Base-by-base conservation (phyloP, 2,113 vertebrate species). In the Gasterosteus aculeatus region DNA sequence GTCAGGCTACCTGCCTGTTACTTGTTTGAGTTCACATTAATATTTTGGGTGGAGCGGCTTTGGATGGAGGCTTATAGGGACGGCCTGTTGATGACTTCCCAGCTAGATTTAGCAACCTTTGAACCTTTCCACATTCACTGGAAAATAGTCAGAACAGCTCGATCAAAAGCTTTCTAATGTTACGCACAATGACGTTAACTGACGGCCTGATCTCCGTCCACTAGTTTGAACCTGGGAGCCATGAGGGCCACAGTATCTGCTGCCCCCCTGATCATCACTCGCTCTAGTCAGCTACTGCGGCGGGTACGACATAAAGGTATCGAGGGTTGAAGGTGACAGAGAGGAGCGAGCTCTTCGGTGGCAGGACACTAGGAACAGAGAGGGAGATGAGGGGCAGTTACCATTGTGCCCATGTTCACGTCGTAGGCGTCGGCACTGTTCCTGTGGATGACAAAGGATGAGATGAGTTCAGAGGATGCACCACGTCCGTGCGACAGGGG, bases 371-470 rank as follows among this genome's bases (percentile, higher is more conserved):
- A 18, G 5, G 42, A 9, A 61, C 10, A 64, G 53, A 67, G 38
- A 66, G 57, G 8, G 38, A 38, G 26, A 42, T 14, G 4, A 38
- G 65, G 57, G 61, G 58, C 5, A 15, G 44, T 73, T 78, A 91
- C 91, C 88, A 0, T 63, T 9, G 44, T 7, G 38, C 51, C 18
- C 39, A 35, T 11, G 8, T n/a, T 91, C 51, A 91, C 69, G 0
- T 87, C 73, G n/a, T 92, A 92, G 0, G 69, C 69, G 1, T 83
- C 89, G 57, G 5, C 33, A 1, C 8, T 12, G 4, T 63, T 73
- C 84, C 91, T 92, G 85, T 33, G 41, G 75, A 85, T 5, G 12
- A 72, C 29, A 87, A 68, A 39, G 47, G 11, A 49, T 10, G 19
- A 42, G 69, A 75, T 11, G 1, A 38, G 31, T 67, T 18, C 56